phyloP scores from a whole-genome alignment of 2,888 invertebrate genomes.

The Octonoba sinensis region DNA sequence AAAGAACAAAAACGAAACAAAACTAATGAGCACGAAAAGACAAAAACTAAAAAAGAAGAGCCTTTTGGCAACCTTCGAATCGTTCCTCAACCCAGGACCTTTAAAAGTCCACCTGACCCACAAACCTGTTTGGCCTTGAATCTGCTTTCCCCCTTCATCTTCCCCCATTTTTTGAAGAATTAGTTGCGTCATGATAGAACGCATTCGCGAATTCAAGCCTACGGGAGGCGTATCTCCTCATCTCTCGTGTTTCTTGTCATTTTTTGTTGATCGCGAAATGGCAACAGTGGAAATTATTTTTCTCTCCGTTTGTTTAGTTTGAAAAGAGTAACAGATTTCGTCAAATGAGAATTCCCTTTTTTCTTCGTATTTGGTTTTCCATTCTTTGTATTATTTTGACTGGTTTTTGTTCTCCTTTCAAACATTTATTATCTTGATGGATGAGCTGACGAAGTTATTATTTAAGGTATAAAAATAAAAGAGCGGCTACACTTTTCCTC shows the following conservation, averaged over 20 bases:
- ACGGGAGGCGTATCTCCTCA: slow-evolving; percentile 16
- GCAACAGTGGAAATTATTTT: slow-evolving; percentile 31
- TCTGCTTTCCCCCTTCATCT: slow-evolving; percentile 2
- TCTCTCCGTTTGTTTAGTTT: slow-evolving; percentile 2
- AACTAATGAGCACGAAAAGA: slow-evolving; percentile 46
- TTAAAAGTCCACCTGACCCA: slow-evolving; percentile 58
- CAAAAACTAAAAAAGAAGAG: slow-evolving; percentile 19
- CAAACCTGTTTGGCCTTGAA: slow-evolving; percentile 63
- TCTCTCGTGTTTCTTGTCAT: slow-evolving; percentile 21
- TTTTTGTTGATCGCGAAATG: slow-evolving; percentile 37
- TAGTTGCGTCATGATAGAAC: slow-evolving; percentile 59
- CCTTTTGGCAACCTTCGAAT: slow-evolving; percentile 44
- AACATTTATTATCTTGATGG: no score
- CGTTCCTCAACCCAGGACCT: slow-evolving; percentile 56
- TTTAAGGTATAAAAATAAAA: no score
- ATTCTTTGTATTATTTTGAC: no score
- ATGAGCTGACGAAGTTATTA: no score
- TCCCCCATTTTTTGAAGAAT: slow-evolving; percentile 29
- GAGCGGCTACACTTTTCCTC: no score
- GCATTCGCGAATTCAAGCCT: slow-evolving; percentile 34
- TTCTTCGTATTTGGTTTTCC: no score
- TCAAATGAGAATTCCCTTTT: no score
- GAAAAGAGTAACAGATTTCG: no score
- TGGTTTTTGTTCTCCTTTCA: no score
- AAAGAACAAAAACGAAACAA: slow-evolving; percentile 5